Evolutionary conservation across 2,888 invertebrate genomes (phyloP).

Genomic region (Ophion ventricosus): DNA sequence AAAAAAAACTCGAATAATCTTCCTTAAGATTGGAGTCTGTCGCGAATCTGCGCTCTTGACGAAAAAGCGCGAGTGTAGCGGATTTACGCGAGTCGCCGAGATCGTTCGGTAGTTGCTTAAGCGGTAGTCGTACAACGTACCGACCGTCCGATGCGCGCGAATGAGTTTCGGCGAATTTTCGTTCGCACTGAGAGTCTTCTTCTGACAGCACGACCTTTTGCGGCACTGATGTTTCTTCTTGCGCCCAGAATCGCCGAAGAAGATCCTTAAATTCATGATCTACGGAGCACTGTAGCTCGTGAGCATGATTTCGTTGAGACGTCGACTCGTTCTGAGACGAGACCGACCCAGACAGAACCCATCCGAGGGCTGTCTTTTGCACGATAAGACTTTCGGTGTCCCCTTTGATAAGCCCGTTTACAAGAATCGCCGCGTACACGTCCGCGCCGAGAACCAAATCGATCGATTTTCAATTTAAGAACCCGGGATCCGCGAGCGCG

Average conservation of each 20-base stretch:
- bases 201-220: neutral
- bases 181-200: conserved; percentile 52
- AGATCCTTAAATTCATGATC: conserved; percentile 45
- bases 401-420: conserved; percentile 23
- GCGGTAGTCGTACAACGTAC: conserved; percentile 45
- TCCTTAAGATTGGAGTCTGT: neutral
- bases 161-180: conserved; percentile 29
- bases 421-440: conserved; percentile 24
- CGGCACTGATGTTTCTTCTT: conserved; percentile 28
- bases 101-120: conserved; percentile 5
- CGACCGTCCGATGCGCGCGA: conserved; percentile 23
- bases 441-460: conserved; percentile 39
- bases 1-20: conserved; percentile 39
- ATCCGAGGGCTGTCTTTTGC: conserved; percentile 30
- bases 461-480: conserved; percentile 32
- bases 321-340: neutral
- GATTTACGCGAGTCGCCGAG: conserved; percentile 2
- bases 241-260: conserved; percentile 39
- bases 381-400: conserved; percentile 8
- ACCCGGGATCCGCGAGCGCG: conserved; percentile 55
- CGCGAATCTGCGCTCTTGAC: conserved; percentile 15
- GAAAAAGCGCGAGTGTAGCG: conserved; percentile 16
- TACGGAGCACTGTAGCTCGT: conserved; percentile 39
- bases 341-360: conserved; percentile 7
- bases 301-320: neutral